Evolutionary conservation across 2,888 invertebrate genomes (phyloP), one percentile per base, ranked within the genome.

Genomic region (Polydrusus pterygomalis): DNA sequence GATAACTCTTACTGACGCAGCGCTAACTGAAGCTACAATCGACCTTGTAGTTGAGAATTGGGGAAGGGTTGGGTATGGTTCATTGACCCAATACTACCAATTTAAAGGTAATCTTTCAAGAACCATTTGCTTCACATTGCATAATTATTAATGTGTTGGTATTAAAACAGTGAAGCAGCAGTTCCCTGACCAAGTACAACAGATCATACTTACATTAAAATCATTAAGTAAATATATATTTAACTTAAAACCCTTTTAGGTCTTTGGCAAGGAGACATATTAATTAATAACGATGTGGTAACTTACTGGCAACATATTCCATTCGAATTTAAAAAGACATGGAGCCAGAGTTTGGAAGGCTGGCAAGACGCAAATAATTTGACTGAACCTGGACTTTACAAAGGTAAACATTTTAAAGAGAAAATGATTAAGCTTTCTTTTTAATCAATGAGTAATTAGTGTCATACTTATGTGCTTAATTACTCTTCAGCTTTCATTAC

Each of bases 31-130:
- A 5, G 84, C 85, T 5, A 86, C 84, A 67, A 74, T 90, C n/a
- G 87, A 88, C 73, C 77, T 90, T 7, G 81, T 91, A 0, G 88
- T 89, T 0, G 97, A 97, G 88, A 96, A 94, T 85, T 94, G 94
- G 88, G 97, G 97, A 6, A 90, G 96, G 64, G 91, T 94, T 54
- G 95, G 95, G 85, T 85, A 81, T 62, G 86, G 86, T 6, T 74
- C 79, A 64, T 51, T 86, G 20, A 20, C 80, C 0, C 84, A 91
- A 51, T 90, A 91, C 63, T 78, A 80, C 62, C 86, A 87, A 72
- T 81, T 78, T 80, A 88, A 83, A 81, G 88, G 88, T 77, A 45
- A 58, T 18, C 13, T 43, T 43, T 43, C 43, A n/a, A 9, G 2
- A 40, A 10, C n/a, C n/a, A n/a, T n/a, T n/a, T n/a, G n/a, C n/a